Evolutionary conservation across 2,797 vertebrate genomes (phyloP).

Genomic region (Enteromius radiatus): DNA sequence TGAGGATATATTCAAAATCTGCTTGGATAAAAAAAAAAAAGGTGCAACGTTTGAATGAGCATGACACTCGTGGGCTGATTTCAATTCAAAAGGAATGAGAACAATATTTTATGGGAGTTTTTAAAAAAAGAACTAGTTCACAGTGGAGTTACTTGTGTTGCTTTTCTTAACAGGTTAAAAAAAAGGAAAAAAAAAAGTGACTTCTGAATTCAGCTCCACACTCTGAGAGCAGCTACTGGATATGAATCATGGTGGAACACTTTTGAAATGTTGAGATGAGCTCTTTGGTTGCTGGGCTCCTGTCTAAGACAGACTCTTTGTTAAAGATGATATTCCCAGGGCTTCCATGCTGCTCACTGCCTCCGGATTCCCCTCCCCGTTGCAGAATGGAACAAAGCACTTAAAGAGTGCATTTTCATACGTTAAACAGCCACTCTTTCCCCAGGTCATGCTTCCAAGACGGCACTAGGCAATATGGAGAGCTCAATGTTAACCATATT

Average conservation of each 20-base stretch:
- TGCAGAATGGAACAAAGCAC: conserved; percentile 63
- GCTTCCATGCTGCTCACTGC: conserved; percentile 51
- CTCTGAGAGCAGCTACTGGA: conserved; percentile 54
- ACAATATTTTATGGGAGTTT: neutral
- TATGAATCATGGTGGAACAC: conserved; percentile 51
- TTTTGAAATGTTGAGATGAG: conserved; percentile 64
- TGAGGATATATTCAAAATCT: neutral
- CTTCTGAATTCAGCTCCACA: conserved; percentile 53
- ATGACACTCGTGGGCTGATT: neutral
- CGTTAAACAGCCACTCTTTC: conserved; percentile 58
- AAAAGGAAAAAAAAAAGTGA: conserved; percentile 4
- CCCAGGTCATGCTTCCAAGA: conserved; percentile 47
- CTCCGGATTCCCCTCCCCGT: conserved; percentile 57
- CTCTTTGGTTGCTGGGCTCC: conserved; percentile 60
- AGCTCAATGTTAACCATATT: conserved; percentile 57
- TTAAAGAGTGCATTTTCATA: conserved; percentile 62
- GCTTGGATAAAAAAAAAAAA: neutral
- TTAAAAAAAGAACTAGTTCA: neutral
- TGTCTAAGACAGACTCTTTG: conserved; percentile 66
- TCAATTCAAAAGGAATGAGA: neutral
- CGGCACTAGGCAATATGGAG: conserved; percentile 38
- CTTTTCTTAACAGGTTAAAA: conserved; percentile 32
- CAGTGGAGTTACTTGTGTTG: neutral
- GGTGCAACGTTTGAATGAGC: neutral
- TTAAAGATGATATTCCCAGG: conserved; percentile 64